Percentiles rank a stretch among this genome's conserved stretches.
Conservation (phyloP, 2,888 invertebrate genomes). For the Caradrina clavipalpis region DNA sequence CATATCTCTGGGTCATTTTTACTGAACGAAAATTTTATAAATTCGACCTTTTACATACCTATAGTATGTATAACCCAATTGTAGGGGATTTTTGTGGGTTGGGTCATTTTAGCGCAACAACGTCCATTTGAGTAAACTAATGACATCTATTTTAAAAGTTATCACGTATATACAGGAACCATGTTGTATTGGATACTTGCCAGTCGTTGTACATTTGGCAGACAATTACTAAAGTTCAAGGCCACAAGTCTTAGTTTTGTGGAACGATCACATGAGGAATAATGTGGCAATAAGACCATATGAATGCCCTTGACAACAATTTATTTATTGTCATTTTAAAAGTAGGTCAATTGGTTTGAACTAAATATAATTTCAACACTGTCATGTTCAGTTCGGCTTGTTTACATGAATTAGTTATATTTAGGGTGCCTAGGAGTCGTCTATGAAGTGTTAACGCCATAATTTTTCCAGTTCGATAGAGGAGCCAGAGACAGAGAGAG, state of each 20-base stretch:
- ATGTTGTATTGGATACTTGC: conserved; percentile 68
- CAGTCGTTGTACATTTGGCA: conserved; percentile 72
- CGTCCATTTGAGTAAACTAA: conserved; percentile 32
- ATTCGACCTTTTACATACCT: no score
- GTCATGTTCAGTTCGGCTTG: conserved; percentile 87
- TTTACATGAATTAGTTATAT: conserved; percentile 79
- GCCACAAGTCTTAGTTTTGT: conserved; percentile 53
- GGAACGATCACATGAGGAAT: conserved; percentile 38
- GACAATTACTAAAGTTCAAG: conserved; percentile 71
- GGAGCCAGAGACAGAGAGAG: background rate
- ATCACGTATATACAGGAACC: conserved; percentile 63
- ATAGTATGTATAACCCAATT: no score
- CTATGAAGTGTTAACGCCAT: background rate
- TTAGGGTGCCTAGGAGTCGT: background rate
- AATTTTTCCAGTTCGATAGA: background rate
- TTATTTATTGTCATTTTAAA: conserved; percentile 59
- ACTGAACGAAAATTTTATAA: no score
- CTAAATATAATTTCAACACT: conserved; percentile 63
- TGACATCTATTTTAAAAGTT: conserved; percentile 46
- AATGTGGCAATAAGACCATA: conserved; percentile 44
- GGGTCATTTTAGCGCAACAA: no score
- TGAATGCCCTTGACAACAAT: conserved; percentile 61
- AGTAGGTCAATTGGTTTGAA: conserved; percentile 68
- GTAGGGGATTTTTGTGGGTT: no score
- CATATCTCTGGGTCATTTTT: no score